Base-by-base conservation (phyloP, 2,888 invertebrate genomes). In the Hypercompe scribonia region DNA sequence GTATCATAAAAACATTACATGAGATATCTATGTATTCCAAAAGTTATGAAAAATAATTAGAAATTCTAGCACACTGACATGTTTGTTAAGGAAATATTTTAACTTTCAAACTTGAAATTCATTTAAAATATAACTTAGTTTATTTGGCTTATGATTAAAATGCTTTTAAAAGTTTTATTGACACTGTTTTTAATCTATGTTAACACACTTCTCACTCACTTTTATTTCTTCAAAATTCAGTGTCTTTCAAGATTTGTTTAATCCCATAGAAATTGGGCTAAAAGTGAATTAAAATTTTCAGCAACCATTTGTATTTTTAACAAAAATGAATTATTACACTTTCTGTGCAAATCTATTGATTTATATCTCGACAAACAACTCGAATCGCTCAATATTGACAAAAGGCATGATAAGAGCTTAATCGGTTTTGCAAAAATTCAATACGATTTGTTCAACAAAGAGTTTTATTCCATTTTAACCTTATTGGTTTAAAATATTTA, bases 361-460 rank as follows among this genome's bases (percentile, higher is more conserved):
- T 13, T 61, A 31, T 31, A 18, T 18, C 18, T 61, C 61, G 28
- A 31, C 28, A 5, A 61, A 61, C 18, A 7, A 15, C 31, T 61
- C 31, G 7, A 28, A 31, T 15, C 31, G 61, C 31, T 61, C 61
- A 61, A 58, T 31, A 31, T 61, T 31, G 61, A 66, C 18, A 24
- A 66, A 33, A 13, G 42, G 46, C 21, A 66, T 46, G 1, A 42
- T 31, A 66, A 31, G 11, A 46, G 42, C 18, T 42, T 42, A 31
- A 66, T 42, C 42, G 18, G 31, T n/a, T 31, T 31, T 21, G 42
- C n/a, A n/a, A n/a, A n/a, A 66, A 39, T 66, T 46, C 66, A 66
- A 31, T 31, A 10, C 21, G 21, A 42, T 31, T 11, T 42, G 42
- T 46, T 46, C 66, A 31, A 66, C 65, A 66, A 42, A 66, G 42